Evolutionary conservation across 92 coral and sea anemone species (phyloP).

Genomic region (Desmophyllum pertusum): DNA sequence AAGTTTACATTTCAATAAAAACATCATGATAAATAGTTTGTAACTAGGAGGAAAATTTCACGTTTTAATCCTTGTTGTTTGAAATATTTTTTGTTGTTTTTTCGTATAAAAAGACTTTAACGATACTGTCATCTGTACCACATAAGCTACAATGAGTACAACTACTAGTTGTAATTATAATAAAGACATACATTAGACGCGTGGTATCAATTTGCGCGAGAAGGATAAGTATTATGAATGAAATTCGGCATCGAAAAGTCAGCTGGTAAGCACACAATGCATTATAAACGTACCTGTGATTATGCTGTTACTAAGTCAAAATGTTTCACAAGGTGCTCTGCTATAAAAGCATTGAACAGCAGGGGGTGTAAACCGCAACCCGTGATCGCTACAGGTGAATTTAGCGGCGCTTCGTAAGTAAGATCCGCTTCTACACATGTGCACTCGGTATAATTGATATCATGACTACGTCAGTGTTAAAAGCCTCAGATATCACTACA

Average conservation of each 20-base stretch:
- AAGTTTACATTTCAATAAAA: conserved; percentile 26
- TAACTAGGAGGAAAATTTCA: conserved; percentile 8
- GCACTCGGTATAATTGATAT: conserved; percentile 1
- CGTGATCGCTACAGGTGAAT: conserved; percentile 3
- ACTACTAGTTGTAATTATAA: too few species aligned
- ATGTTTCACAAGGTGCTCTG: conserved; percentile 13
- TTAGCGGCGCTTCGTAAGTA: neutral
- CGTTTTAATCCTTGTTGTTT: neutral
- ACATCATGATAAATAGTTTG: neutral
- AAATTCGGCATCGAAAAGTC: conserved; percentile 4
- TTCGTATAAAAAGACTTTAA: neutral
- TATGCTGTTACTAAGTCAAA: conserved; percentile 23
- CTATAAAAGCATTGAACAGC: neutral
- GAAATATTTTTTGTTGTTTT: neutral
- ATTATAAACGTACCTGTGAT: conserved; percentile 34
- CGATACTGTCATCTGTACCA: neutral
- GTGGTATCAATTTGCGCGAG: neutral
- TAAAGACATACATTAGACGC: too few species aligned
- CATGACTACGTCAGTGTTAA: conserved; percentile 17
- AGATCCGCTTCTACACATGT: neutral
- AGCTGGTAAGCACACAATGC: neutral
- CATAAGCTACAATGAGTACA: neutral
- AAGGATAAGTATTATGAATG: neutral
- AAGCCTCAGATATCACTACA: conserved; percentile 4
- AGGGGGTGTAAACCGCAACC: conserved; percentile 6